Conservation (phyloP, 2,797 vertebrate genomes). For the Mormyrops attenuatus region DNA sequence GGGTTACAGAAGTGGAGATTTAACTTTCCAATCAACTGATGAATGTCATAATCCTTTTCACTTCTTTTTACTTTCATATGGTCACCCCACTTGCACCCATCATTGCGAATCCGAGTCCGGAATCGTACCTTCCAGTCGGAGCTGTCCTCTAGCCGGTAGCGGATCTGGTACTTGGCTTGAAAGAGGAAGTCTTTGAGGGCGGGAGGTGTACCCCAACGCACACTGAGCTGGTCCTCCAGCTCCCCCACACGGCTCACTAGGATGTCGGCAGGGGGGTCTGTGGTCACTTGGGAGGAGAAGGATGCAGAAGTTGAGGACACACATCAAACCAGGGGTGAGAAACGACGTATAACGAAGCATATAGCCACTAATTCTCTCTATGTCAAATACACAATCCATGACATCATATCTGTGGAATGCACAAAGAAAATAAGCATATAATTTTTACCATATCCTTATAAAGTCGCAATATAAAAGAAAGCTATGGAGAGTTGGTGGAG, state of each 20-base stretch:
- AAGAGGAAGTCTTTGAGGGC: conserved; percentile 91
- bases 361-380: not conserved
- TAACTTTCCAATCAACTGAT: not conserved
- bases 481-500: not conserved
- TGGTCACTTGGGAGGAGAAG: conserved; percentile 69
- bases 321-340: not conserved
- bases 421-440: conserved; percentile 2
- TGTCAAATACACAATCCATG: not conserved
- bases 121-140: conserved; percentile 81
- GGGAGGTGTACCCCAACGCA: conserved; percentile 79
- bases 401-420: conserved; percentile 9
- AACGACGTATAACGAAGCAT: not conserved
- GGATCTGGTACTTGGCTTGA: conserved; percentile 94
- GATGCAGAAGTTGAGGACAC: not conserved
- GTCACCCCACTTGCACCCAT: not conserved
- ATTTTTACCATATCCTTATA: not conserved
- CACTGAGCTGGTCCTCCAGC: conserved; percentile 87
- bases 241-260: conserved; percentile 81
- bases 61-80: not conserved
- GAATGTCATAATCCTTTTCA: not conserved
- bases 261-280: conserved; percentile 80
- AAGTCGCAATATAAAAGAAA: conserved; percentile 1
- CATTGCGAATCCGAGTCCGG: not conserved
- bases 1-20: not conserved
- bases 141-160: conserved; percentile 88